Conservation (phyloP, 2,797 vertebrate genomes). For the Jordanella pulchra region DNA sequence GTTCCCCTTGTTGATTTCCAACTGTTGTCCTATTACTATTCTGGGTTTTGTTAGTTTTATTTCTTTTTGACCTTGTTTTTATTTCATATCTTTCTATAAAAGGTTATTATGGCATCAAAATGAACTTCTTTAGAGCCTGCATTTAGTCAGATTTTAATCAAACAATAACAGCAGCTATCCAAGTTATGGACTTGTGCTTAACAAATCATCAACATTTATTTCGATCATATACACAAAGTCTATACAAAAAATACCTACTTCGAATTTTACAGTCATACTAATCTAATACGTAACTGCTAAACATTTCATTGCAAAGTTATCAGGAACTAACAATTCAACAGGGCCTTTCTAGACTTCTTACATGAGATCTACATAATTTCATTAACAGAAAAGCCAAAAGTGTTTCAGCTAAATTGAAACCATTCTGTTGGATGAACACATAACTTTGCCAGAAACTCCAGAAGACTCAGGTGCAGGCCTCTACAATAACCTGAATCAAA, state of each 20-base stretch:
- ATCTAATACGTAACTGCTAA: not conserved
- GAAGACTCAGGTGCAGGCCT: too few species aligned
- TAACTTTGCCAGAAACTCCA: too few species aligned
- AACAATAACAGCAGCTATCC: not conserved
- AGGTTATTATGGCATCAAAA: not conserved
- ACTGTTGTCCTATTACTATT: not conserved
- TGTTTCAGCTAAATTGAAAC: not conserved
- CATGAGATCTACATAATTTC: not conserved
- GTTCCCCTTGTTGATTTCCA: not conserved
- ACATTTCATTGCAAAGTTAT: not conserved
- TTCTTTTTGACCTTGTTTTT: not conserved
- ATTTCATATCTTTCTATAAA: not conserved
- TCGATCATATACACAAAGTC: not conserved
- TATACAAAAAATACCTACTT: not conserved
- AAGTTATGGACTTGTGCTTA: not conserved
- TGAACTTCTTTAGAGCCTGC: not conserved
- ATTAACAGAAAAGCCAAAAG: not conserved
- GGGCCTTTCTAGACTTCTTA: too few species aligned
- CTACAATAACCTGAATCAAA: too few species aligned
- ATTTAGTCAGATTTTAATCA: not conserved
- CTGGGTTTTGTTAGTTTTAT: not conserved
- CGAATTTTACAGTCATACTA: not conserved
- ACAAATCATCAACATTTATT: not conserved
- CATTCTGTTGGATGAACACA: not conserved
- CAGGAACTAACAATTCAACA: too few species aligned